These are phyloP conservation scores for Zygaena filipendulae DNA, from an alignment of 2,888 invertebrate species.

Conservation along the genomic window DNA sequence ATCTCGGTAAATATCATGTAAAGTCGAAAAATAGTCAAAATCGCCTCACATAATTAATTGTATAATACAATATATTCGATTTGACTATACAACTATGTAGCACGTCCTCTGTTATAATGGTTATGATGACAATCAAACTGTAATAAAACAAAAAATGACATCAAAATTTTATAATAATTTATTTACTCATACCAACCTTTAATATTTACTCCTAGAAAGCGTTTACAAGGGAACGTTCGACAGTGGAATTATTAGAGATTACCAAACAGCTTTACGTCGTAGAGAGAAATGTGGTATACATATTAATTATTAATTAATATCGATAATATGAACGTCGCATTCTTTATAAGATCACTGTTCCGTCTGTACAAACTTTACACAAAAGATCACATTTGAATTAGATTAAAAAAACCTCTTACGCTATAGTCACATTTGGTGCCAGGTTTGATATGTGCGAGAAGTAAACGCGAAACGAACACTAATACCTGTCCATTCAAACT, in stretches of 20 bases:
- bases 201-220: constrained; percentile 46
- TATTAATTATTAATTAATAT: too few species aligned
- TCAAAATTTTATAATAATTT: constrained; percentile 34
- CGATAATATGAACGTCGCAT: constrained; percentile 30
- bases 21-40: too few species aligned
- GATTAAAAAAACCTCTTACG: constrained; percentile 50
- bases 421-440: constrained; percentile 64
- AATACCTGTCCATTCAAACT: constrained; percentile 56
- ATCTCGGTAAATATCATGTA: too few species aligned
- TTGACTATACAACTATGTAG: too few species aligned
- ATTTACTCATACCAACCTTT: constrained; percentile 37
- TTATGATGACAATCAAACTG: too few species aligned
- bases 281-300: too few species aligned
- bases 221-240: constrained; percentile 34
- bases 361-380: constrained; percentile 27
- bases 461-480: constrained; percentile 58
- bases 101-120: too few species aligned
- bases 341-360: constrained; percentile 34
- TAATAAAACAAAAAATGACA: constrained; percentile 37
- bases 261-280: too few species aligned
- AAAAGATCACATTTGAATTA: constrained; percentile 45
- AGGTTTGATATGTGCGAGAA: constrained; percentile 65
- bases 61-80: too few species aligned
- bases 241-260: constrained; percentile 28
- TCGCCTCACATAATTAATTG: too few species aligned